phyloP scores from a whole-genome alignment of 2,888 invertebrate species.

The Blomia tropicalis region DNA sequence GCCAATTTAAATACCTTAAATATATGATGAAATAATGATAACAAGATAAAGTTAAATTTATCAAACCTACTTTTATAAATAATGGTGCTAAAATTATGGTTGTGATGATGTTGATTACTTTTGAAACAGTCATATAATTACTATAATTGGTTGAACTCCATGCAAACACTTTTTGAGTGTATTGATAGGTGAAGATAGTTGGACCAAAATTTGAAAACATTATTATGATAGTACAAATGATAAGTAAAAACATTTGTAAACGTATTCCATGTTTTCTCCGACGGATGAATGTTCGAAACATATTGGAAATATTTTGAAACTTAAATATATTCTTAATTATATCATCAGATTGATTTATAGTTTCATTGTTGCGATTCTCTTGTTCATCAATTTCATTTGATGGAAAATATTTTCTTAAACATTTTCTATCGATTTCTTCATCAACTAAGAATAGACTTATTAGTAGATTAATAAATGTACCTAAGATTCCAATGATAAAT shows the following conservation, averaged over 20 bases:
- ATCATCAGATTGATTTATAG: neutral
- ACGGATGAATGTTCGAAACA: constrained; percentile 9
- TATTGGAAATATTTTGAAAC: constrained; percentile 5
- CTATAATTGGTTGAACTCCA: constrained; percentile 18
- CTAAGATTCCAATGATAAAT: neutral
- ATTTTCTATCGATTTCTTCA: neutral
- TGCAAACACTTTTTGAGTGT: constrained; percentile 12
- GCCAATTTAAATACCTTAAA: neutral
- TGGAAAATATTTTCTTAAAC: neutral
- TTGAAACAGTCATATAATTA: neutral
- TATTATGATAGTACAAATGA: neutral
- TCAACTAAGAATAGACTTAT: constrained; percentile 1
- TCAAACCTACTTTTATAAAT: constrained; percentile 2
- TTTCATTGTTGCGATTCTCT: neutral
- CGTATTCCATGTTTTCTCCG: neutral
- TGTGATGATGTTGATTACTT: constrained; percentile 3
- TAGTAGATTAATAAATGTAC: neutral
- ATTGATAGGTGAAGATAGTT: constrained; percentile 1
- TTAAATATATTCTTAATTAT: neutral
- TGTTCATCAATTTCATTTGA: neutral
- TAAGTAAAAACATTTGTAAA: constrained; percentile 14
- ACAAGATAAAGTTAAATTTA: neutral
- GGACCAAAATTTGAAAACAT: neutral
- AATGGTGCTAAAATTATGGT: constrained; percentile 9
- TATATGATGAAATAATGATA: neutral